Conservation (phyloP, 2,797 vertebrate genomes). For the Notoglanidium macrostoma region DNA sequence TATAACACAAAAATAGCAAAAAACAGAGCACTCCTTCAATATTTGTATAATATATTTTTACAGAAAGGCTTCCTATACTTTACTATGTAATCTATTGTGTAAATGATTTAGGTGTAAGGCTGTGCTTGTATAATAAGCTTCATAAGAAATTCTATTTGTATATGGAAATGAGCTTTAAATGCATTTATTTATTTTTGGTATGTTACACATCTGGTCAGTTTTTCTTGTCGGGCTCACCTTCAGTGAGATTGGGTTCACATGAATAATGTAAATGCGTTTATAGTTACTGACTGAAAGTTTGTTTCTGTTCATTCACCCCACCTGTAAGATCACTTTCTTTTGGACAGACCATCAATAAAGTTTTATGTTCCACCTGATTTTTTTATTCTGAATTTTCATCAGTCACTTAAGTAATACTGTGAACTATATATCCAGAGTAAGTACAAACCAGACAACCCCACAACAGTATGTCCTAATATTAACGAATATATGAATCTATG, state of each 20-base stretch:
- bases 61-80: conserved; percentile 58
- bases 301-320: conserved; percentile 8
- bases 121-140: conserved; percentile 83
- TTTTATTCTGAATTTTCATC: conserved; percentile 25
- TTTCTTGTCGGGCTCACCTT: conserved; percentile 57
- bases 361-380: conserved; percentile 50
- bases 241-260: conserved; percentile 35
- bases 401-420: not conserved
- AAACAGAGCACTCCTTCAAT: conserved; percentile 55
- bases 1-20: conserved; percentile 38
- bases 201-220: conserved; percentile 68
- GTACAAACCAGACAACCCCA: not conserved
- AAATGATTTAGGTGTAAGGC: conserved; percentile 76
- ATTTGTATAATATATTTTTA: conserved; percentile 59
- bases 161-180: conserved; percentile 84
- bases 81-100: conserved; percentile 69
- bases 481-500: not conserved
- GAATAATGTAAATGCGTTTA: conserved; percentile 5
- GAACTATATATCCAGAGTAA: not conserved
- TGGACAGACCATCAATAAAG: conserved; percentile 77
- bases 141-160: conserved; percentile 85
- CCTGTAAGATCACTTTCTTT: conserved; percentile 49
- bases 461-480: not conserved
- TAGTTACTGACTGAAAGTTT: conserved; percentile 3
- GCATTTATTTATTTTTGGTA: conserved; percentile 90